A percentile compares a stretch with the other conserved stretches of the same genome.
Evolutionary conservation across 2,888 invertebrate genomes (phyloP).

Genomic region (Lochmaea crataegi): DNA sequence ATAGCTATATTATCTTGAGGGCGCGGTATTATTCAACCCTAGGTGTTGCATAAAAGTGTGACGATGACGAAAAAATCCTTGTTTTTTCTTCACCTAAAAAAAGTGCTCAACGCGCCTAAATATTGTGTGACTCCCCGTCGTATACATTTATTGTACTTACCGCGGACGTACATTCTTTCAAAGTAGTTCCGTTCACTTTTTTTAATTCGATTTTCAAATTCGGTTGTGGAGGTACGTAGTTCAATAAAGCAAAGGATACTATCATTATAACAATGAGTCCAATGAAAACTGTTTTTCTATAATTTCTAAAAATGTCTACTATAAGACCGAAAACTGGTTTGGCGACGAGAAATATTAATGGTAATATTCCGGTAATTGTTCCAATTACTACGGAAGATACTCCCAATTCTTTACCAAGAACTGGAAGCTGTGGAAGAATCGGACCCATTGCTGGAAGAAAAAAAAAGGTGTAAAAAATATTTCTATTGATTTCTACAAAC

Average conservation of each 20-base stretch:
- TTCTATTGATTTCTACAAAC: not conserved
- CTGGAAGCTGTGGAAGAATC: conserved; percentile 81
- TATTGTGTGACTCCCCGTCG: not conserved
- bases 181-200: conserved; percentile 47
- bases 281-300: conserved; percentile 80
- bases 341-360: conserved; percentile 80
- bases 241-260: conserved; percentile 75
- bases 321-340: conserved; percentile 82
- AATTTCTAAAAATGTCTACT: conserved; percentile 77
- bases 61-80: too few species aligned
- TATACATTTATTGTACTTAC: conserved; percentile 50
- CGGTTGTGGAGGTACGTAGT: conserved; percentile 70
- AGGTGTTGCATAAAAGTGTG: too few species aligned
- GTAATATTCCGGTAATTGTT: conserved; percentile 78
- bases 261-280: conserved; percentile 74
- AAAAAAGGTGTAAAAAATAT: not conserved
- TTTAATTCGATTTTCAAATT: conserved; percentile 48
- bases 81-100: too few species aligned
- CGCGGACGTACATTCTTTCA: conserved; percentile 61
- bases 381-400: conserved; percentile 83
- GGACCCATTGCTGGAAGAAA: conserved; percentile 79
- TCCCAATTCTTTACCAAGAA: conserved; percentile 83
- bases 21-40: too few species aligned
- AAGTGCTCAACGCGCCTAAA: too few species aligned
- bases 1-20: too few species aligned